Percentiles rank a stretch among this genome's conserved stretches.
Evolutionary conservation across 2,888 invertebrate species (phyloP).

Genomic region (Drosophila hawaiiensis): DNA sequence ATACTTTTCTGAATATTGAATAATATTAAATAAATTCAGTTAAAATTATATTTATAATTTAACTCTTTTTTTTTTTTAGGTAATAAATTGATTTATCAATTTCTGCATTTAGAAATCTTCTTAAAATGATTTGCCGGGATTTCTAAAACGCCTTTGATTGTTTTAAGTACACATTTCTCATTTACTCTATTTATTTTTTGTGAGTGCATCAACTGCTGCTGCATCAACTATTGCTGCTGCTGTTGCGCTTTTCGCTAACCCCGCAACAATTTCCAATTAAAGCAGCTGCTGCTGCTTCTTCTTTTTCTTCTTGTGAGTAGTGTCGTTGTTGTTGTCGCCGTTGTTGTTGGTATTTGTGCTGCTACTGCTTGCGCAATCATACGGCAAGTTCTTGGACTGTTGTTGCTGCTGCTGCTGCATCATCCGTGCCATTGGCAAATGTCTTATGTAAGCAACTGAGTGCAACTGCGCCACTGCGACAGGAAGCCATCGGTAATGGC

Average conservation of each 20-base stretch:
- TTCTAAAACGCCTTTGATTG: neutral
- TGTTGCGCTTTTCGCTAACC: slow-evolving; percentile 59
- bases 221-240: neutral
- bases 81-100: neutral
- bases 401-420: slow-evolving; percentile 71
- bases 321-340: slow-evolving; percentile 24
- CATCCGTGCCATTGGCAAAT: slow-evolving; percentile 39
- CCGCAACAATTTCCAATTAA: slow-evolving; percentile 77
- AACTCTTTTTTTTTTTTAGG: neutral
- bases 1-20: neutral
- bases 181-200: neutral
- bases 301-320: neutral
- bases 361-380: slow-evolving; percentile 74
- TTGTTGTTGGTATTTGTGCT: slow-evolving; percentile 12
- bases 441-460: slow-evolving; percentile 52
- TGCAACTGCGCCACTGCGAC: slow-evolving; percentile 48
- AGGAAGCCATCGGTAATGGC: slow-evolving; percentile 79
- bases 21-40: neutral
- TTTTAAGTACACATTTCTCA: neutral
- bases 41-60: too few relatives aligned
- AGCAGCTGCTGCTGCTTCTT: slow-evolving; percentile 58
- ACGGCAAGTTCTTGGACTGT: slow-evolving; percentile 69
- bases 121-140: neutral
- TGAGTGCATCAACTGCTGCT: slow-evolving; percentile 5
- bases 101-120: neutral